A percentile compares a stretch with the other conserved stretches of the same genome.
phyloP scores from a whole-genome alignment of 92 coral and sea anemone genomes.

The Chrysogorgia sp. region DNA sequence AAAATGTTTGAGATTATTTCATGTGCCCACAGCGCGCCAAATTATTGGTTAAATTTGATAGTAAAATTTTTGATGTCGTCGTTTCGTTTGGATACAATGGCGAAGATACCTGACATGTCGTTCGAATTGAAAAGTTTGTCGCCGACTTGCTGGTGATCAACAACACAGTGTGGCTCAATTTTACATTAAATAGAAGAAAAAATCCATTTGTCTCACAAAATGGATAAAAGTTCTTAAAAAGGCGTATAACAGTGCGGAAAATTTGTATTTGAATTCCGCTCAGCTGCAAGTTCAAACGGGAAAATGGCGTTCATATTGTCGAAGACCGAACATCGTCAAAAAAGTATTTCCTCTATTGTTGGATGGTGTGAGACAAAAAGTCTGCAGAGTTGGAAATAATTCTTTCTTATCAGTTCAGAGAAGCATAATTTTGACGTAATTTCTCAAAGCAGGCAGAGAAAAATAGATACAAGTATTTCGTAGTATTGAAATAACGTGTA shows the following conservation, averaged over 20 bases:
- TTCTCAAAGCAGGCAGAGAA: not conserved
- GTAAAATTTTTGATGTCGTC: not conserved
- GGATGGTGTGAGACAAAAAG: not conserved
- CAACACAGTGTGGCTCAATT: not conserved
- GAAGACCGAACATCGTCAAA: not conserved
- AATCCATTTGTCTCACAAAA: not conserved
- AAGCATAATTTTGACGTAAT: not conserved
- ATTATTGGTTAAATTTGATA: not conserved
- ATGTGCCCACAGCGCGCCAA: not conserved
- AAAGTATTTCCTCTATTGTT: not conserved
- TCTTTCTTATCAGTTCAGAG: not conserved
- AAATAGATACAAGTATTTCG: constrained; percentile 21
- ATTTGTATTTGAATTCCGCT: constrained; percentile 1
- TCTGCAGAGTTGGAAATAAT: not conserved
- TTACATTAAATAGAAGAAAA: not conserved
- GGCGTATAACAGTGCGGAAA: constrained; percentile 7
- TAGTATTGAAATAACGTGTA: not conserved
- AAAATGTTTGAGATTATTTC: not conserved
- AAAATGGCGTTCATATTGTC: constrained; percentile 35
- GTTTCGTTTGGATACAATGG: constrained; percentile 1
- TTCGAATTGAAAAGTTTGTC: constrained; percentile 17
- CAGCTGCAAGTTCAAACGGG: not conserved
- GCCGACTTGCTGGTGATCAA: constrained; percentile 1
- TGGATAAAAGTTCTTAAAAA: not conserved
- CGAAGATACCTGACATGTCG: constrained; percentile 10